Evolutionary conservation across 23 tunicate species (phyloP), one percentile per base, ranked within the genome.

Genomic region (Trididemnum nubilum): DNA sequence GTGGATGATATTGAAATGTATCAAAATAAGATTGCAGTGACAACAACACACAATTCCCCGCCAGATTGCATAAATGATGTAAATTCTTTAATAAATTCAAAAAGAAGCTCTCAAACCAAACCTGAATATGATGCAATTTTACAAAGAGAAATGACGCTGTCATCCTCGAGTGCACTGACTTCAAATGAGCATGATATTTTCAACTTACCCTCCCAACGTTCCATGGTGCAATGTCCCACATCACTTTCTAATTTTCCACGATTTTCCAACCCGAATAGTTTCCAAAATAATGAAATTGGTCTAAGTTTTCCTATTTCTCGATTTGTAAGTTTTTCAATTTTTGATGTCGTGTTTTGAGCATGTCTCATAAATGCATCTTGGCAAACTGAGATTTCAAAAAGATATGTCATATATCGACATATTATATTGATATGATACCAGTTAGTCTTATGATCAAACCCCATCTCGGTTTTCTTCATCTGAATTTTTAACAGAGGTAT

Each of bases 191-290:
- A 44, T 44, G 54, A 44, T 44, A 44, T 44, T 44, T 9, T 15
- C 15, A 44, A 44, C 54, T 7, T 44, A 7, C 54, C 67, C n/a
- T 61, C 67, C 15, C 26, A 4, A 4, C 21, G 4, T 12, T 31
- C 74, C 31, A 5, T 67, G 74, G 26, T n/a, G 4, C 74, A 67
- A 23, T 63, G 69, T 33, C 26, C 74, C n/a, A 67, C 74, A 67
- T 67, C 74, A 67, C 9, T 67, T 32, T 4, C 38, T 30, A 33
- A 33, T 67, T 30, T 67, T 31, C 74, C 74, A 32, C 12, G 74
- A 33, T 67, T 67, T 67, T 38, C 74, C 7, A 32, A 21, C 3
- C 74, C 74, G 2, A 33, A 7, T 5, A 67, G 7, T 67, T 7
- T 67, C 33, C 29, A 61, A 12, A 38, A 67, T 3, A 33, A 33